Percentiles rank a stretch among this genome's conserved stretches.
Conservation (phyloP, 2,797 vertebrate genomes). For the Mormyrops boulengeri region DNA sequence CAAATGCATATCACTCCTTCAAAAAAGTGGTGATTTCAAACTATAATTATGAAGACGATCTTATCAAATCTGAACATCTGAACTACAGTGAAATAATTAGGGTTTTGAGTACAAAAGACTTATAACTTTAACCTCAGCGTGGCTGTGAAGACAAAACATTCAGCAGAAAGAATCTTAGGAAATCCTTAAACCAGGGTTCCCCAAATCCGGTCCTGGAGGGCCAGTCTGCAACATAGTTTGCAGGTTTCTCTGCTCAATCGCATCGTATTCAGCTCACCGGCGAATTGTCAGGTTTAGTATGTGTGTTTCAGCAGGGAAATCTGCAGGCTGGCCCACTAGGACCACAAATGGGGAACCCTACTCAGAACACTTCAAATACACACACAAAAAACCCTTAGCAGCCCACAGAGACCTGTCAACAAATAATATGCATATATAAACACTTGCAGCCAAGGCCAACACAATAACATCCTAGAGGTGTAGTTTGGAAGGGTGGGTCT, state of each 20-base stretch:
- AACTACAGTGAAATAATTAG: neutral
- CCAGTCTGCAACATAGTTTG: neutral
- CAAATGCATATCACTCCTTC: neutral
- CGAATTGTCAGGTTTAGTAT: neutral
- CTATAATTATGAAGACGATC: neutral
- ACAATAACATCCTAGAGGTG: neutral
- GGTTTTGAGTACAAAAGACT: neutral
- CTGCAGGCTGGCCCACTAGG: neutral
- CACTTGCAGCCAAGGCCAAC: neutral
- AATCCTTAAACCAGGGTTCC: neutral
- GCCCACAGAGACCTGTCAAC: neutral
- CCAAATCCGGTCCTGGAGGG: neutral
- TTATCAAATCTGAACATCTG: neutral
- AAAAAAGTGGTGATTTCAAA: neutral
- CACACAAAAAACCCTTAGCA: neutral
- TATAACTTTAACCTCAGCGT: neutral
- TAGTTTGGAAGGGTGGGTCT: neutral
- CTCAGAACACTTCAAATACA: neutral
- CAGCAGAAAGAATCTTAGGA: neutral
- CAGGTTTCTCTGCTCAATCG: neutral
- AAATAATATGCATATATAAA: neutral
- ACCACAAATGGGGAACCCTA: neutral
- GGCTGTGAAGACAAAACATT: neutral
- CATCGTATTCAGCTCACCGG: neutral
- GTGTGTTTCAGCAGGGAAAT: neutral